A percentile compares a stretch with the other conserved stretches of the same genome.
Conservation (phyloP, 1,140 invertebrate genomes). For the Cataglyphis hispanica region DNA sequence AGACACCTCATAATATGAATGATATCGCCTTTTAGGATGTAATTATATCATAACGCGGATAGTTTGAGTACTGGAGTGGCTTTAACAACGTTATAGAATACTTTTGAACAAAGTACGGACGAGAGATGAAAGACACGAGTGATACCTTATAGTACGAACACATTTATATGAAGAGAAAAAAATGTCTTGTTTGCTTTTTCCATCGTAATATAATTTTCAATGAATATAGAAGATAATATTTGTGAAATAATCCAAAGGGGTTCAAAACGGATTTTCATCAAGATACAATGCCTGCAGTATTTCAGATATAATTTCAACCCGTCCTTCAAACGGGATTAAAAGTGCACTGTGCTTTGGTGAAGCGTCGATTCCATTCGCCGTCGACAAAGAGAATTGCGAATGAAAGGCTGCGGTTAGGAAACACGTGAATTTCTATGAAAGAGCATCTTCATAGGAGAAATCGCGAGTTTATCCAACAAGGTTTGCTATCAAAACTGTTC, state of each 20-base stretch:
- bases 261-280: conserved; percentile 12
- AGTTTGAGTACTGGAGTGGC: conserved; percentile 40
- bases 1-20: conserved; percentile 28
- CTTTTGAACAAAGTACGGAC: conserved; percentile 1
- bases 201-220: conserved; percentile 10
- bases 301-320: conserved; percentile 23
- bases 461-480: conserved; percentile 13
- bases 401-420: conserved; percentile 25
- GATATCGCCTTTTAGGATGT: not conserved
- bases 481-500: not conserved
- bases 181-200: conserved; percentile 13
- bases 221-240: not conserved
- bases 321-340: conserved; percentile 48
- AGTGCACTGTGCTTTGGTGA: conserved; percentile 5
- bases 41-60: conserved; percentile 57
- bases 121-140: conserved; percentile 53
- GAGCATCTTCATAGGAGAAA: conserved; percentile 26
- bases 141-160: conserved; percentile 32
- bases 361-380: conserved; percentile 11
- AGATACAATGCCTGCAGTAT: not conserved
- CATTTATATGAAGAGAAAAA: conserved; percentile 47
- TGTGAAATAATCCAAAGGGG: conserved; percentile 6
- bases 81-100: conserved; percentile 61
- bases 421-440: conserved; percentile 19
- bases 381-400: conserved; percentile 38